Evolutionary conservation across 2,888 invertebrate species (phyloP).

Genomic region (Athrips mouffetella): DNA sequence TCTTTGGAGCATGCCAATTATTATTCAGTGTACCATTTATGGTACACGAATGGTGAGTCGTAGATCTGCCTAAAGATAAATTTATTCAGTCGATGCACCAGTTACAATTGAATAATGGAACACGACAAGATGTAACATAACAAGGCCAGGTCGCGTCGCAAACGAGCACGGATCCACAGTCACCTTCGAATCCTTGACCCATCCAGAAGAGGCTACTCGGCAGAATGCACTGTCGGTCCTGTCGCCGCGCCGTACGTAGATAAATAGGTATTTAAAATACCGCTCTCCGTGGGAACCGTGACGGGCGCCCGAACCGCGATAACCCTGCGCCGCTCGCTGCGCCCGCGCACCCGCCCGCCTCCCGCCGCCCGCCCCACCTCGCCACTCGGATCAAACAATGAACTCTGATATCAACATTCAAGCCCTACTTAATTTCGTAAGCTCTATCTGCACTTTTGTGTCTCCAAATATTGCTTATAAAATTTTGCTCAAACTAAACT

Average conservation of each 20-base stretch:
- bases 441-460: constrained; percentile 62
- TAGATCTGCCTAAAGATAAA: constrained; percentile 24
- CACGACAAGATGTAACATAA: constrained; percentile 56
- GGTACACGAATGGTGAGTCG: constrained; percentile 3
- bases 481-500: constrained; percentile 56
- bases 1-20: constrained; percentile 7
- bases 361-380: constrained; percentile 31
- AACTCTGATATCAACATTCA: constrained; percentile 64
- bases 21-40: constrained; percentile 2
- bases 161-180: constrained; percentile 67
- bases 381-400: constrained; percentile 66
- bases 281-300: constrained; percentile 74
- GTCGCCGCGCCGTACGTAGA: constrained; percentile 71
- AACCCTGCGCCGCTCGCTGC: constrained; percentile 28
- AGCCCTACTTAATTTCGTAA: constrained; percentile 72
- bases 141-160: constrained; percentile 65
- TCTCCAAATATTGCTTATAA: constrained; percentile 68
- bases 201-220: constrained; percentile 75
- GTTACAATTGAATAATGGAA: constrained; percentile 58
- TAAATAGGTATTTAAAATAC: constrained; percentile 77
- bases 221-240: constrained; percentile 67
- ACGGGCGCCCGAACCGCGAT: constrained; percentile 59
- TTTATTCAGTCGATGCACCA: constrained; percentile 29
- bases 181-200: constrained; percentile 74
- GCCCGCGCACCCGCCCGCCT: constrained; percentile 44